Evolutionary conservation across 2,113 vertebrate genomes (phyloP).

Genomic region (Xyliphius kryptos): DNA sequence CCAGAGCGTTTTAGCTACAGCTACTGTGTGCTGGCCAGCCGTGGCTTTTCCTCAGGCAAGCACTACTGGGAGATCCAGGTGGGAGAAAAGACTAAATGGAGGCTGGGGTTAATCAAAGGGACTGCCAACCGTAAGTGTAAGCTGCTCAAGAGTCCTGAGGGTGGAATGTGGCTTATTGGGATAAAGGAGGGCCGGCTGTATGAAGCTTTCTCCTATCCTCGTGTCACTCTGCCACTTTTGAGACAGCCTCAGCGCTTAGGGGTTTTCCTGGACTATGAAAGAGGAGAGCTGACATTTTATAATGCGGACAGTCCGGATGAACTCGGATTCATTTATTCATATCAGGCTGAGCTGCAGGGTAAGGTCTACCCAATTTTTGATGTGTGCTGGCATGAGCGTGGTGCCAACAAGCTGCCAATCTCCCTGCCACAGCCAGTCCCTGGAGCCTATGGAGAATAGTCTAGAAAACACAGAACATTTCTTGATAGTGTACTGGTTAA

Average conservation of each 20-base stretch:
- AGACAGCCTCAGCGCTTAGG: conserved; percentile 61
- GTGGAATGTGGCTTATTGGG: conserved; percentile 72
- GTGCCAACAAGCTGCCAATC: conserved; percentile 65
- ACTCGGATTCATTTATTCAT: conserved; percentile 69
- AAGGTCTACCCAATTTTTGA: conserved; percentile 78
- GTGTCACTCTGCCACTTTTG: conserved; percentile 55
- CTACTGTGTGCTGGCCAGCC: conserved; percentile 70
- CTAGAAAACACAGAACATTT: no score
- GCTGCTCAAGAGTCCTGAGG: conserved; percentile 69
- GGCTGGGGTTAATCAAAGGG: conserved; percentile 71
- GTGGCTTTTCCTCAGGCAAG: conserved; percentile 74
- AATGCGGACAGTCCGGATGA: conserved; percentile 64
- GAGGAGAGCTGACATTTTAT: conserved; percentile 69
- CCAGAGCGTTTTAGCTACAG: conserved; percentile 72
- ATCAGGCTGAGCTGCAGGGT: conserved; percentile 75
- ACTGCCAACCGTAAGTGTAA: conserved; percentile 69
- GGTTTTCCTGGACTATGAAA: conserved; percentile 75
- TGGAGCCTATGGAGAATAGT: no score
- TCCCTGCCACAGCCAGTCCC: conserved; percentile 56
- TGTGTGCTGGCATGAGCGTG: conserved; percentile 72
- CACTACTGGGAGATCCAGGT: conserved; percentile 83
- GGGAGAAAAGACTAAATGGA: conserved; percentile 74
- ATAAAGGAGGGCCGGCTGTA: conserved; percentile 72
- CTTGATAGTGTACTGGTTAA: no score
- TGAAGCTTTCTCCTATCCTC: conserved; percentile 65